Evolutionary conservation across 2,888 invertebrate genomes (phyloP), one percentile per base, ranked within the genome.

Genomic region (Orchesellides sinensis): DNA sequence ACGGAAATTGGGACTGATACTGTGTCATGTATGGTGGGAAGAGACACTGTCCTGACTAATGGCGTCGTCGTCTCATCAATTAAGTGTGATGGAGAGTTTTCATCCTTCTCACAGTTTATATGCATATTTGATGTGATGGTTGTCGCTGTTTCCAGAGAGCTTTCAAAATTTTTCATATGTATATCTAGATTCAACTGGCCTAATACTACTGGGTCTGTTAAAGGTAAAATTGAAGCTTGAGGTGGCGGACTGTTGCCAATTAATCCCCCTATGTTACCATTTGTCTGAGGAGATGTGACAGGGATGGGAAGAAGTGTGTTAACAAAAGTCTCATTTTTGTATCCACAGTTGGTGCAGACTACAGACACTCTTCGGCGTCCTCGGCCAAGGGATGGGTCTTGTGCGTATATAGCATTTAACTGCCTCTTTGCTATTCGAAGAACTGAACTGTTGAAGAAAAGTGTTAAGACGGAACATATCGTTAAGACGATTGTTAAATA

Each of bases 381-480:
- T 29, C 78, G 69, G 6, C 66, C 63, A 4, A 78, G 32, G 8
- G 81, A 65, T 3, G 85, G 85, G 40, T 87, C 86, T 27, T 87
- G 86, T 12, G 87, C 85, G 66, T 88, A 88, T 56, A 88, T 88
- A 8, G 88, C 88, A 61, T 87, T 87, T 54, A 88, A 59, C 52
- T 88, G 88, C 54, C 81, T 80, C 56, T 87, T 88, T 2, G 88
- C 88, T 32, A 87, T 87, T 2, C 86, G 73, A 1, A 88, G 85
- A 5, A 88, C 88, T 0, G 87, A 85, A 45, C 84, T 86, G 82
- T 88, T 88, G 70, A 88, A 88, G 49, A 88, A 73, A 0, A 88
- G 84, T 0, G 88, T 88, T 12, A 88, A 84, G n/a, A 87, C 84
- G 47, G 88, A 88, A 54, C 88, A 88, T n/a, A 88, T 81, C 0